phyloP scores from a whole-genome alignment of 1,140 invertebrate species.

The Euura lappo region DNA sequence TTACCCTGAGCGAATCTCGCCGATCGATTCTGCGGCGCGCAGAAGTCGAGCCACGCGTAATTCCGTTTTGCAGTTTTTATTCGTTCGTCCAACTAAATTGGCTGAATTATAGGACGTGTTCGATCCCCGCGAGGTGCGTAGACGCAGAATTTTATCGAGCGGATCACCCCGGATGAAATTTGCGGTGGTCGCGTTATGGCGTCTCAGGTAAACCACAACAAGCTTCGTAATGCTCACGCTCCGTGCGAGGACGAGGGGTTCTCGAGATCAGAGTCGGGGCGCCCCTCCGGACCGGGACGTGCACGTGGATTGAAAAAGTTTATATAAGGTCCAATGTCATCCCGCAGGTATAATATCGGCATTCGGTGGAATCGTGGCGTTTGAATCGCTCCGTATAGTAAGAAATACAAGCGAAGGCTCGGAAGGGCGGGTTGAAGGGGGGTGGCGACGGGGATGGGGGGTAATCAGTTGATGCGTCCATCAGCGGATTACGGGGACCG shows the following conservation, averaged over 20 bases:
- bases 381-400: conserved; percentile 38
- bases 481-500: conserved; percentile 45
- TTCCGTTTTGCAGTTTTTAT: too few relatives aligned
- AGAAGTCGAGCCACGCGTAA: too few relatives aligned
- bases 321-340: too few relatives aligned
- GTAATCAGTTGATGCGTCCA: conserved; percentile 52
- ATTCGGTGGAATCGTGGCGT: not conserved
- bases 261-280: not conserved
- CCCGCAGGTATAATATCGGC: too few relatives aligned
- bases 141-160: conserved; percentile 6
- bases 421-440: conserved; percentile 25
- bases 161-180: not conserved
- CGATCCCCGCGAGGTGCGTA: too few relatives aligned
- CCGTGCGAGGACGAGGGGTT: not conserved
- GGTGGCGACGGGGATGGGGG: conserved; percentile 27
- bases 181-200: not conserved
- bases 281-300: too few relatives aligned
- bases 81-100: too few relatives aligned
- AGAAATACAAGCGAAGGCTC: conserved; percentile 49
- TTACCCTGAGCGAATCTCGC: too few relatives aligned
- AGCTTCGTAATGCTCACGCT: not conserved
- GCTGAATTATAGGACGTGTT: too few relatives aligned
- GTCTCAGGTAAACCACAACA: not conserved
- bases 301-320: too few relatives aligned
- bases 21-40: too few relatives aligned